Percentiles rank a stretch among this genome's conserved stretches.
Conservation (phyloP, 2,113 vertebrate genomes). For the Notothenia rossii region DNA sequence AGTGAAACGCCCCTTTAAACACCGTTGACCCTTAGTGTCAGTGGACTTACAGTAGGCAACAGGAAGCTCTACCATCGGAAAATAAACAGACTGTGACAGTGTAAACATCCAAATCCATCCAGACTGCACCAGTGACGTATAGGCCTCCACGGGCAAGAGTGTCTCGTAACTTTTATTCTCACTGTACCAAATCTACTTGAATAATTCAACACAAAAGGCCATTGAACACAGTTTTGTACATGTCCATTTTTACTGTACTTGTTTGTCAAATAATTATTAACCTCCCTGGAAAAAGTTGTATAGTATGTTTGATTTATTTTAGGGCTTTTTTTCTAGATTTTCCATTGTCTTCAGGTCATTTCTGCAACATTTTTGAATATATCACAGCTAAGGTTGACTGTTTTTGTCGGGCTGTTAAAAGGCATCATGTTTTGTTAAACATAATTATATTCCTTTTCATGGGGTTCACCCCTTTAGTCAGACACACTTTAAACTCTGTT, state of each 20-base stretch:
- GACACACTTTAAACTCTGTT: conserved; percentile 73
- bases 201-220: conserved; percentile 80
- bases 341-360: conserved; percentile 74
- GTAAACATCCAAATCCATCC: conserved; percentile 60
- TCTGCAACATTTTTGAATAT: conserved; percentile 41
- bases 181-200: conserved; percentile 87
- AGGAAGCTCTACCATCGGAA: conserved; percentile 46
- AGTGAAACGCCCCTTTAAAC: conserved; percentile 58
- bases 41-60: conserved; percentile 46
- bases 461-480: conserved; percentile 61
- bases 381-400: conserved; percentile 45
- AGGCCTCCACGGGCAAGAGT: conserved; percentile 59
- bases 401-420: conserved; percentile 39
- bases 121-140: conserved; percentile 55
- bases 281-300: conserved; percentile 64
- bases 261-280: conserved; percentile 65
- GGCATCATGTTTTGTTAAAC: conserved; percentile 25
- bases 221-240: conserved; percentile 82
- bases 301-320: conserved; percentile 56
- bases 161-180: conserved; percentile 69
- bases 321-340: conserved; percentile 41
- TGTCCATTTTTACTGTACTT: conserved; percentile 79
- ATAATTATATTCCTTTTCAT: conserved; percentile 38
- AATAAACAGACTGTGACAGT: conserved; percentile 46
- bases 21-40: conserved; percentile 43